These are phyloP conservation scores for Tachycineta bicolor DNA, from an alignment of 2,113 vertebrate species.

Conservation along the genomic window DNA sequence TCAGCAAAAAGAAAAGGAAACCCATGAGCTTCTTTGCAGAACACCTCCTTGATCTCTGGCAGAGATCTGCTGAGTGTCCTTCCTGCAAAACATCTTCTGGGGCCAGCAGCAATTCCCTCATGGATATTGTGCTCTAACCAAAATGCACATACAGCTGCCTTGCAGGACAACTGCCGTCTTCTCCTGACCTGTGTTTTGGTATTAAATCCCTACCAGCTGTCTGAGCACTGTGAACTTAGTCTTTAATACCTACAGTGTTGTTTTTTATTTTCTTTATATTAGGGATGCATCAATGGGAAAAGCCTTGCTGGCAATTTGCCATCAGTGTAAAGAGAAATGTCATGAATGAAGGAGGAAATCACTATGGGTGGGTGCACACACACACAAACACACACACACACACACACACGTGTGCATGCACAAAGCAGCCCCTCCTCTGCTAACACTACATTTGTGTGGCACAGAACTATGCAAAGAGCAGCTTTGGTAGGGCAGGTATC, in stretches of 20 bases:
- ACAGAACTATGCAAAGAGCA: neutral
- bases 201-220: neutral
- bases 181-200: neutral
- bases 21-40: neutral
- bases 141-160: neutral
- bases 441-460: neutral
- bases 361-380: too few species aligned
- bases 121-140: neutral
- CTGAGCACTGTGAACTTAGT: neutral
- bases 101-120: accelerated
- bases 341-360: neutral
- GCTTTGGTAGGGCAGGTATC: neutral
- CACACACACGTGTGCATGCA: accelerated
- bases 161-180: neutral
- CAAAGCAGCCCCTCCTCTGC: neutral
- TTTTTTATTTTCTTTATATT: neutral
- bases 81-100: neutral
- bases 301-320: neutral
- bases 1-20: neutral
- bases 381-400: too few species aligned
- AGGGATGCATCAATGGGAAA: neutral
- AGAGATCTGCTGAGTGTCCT: neutral
- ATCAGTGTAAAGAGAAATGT: neutral
- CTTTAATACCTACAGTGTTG: neutral
- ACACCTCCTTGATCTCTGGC: neutral